These are phyloP conservation scores for Percina caprodes DNA, from an alignment of 2,113 vertebrate species.

Conservation along the genomic window DNA sequence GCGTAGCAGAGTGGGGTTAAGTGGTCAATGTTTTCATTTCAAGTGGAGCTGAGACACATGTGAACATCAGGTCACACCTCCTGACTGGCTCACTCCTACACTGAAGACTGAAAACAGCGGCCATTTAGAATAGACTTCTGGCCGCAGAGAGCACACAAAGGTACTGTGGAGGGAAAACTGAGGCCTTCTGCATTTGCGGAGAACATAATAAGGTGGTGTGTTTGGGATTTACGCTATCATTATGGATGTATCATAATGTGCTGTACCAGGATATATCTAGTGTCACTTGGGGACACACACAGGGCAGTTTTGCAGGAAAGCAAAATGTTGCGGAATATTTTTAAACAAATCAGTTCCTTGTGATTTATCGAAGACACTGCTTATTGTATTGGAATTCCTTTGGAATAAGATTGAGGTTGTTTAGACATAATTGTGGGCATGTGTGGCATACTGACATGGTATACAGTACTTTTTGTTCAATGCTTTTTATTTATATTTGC, in stretches of 20 bases:
- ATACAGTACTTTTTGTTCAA: background rate
- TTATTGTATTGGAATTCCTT: conserved; percentile 41
- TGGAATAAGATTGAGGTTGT: conserved; percentile 45
- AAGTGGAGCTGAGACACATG: conserved; percentile 62
- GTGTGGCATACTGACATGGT: conserved; percentile 46
- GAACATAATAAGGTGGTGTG: conserved; percentile 57
- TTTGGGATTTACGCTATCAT: conserved; percentile 55
- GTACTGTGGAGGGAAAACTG: conserved; percentile 42
- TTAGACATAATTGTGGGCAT: conserved; percentile 39
- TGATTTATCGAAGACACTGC: conserved; percentile 27
- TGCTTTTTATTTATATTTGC: background rate
- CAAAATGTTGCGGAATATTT: conserved; percentile 25
- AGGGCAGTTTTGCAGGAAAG: conserved; percentile 17
- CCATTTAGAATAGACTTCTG: conserved; percentile 50
- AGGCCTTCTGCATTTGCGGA: conserved; percentile 43
- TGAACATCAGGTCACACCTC: conserved; percentile 59
- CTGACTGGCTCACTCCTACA: conserved; percentile 48
- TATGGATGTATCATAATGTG: conserved; percentile 59
- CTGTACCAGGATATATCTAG: conserved; percentile 14
- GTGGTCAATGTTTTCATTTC: conserved; percentile 65
- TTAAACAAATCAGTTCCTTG: conserved; percentile 26
- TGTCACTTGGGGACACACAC: conserved; percentile 44
- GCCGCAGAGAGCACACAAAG: conserved; percentile 22
- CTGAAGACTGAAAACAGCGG: conserved; percentile 54
- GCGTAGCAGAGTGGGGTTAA: conserved; percentile 56